Percentiles rank a stretch among this genome's conserved stretches.
Evolutionary conservation across 2,797 vertebrate genomes (phyloP).

Genomic region (Cuculus canorus): DNA sequence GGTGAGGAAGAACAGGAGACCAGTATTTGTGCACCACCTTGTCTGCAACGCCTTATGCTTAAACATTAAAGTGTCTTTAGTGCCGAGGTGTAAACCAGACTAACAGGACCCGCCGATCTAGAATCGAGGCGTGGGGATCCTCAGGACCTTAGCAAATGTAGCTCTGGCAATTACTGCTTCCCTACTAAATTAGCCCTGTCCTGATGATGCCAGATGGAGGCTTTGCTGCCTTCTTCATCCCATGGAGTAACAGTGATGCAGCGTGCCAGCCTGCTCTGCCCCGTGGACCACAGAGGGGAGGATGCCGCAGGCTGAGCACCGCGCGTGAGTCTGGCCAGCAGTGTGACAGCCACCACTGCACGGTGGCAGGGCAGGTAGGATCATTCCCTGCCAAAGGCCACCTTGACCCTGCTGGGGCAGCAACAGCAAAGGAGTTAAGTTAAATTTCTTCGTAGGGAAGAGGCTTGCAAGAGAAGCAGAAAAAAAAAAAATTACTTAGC

Average conservation of each 20-base stretch:
- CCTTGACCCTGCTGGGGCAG: not conserved
- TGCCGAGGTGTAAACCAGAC: not conserved
- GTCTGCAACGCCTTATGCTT: not conserved
- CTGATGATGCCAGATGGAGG: not conserved
- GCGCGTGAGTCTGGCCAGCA: not conserved
- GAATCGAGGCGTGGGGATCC: not conserved
- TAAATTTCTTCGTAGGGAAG: not conserved
- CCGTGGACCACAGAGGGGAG: accelerated
- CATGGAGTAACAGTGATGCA: accelerated
- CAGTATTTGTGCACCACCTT: not conserved
- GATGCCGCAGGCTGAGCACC: not conserved
- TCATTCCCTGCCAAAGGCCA: not conserved
- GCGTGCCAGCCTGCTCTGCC: not conserved
- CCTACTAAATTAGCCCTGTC: not conserved
- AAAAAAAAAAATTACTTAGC: slow-evolving; percentile 36
- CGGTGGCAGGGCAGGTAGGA: not conserved
- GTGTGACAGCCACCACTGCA: accelerated
- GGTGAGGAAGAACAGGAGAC: not conserved
- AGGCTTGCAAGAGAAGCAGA: not conserved
- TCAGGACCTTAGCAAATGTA: not conserved
- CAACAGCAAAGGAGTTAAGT: not conserved
- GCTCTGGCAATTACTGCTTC: not conserved
- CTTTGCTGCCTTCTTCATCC: not conserved
- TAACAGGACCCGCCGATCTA: not conserved
- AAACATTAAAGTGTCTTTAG: not conserved